Evolutionary conservation across 2,113 vertebrate species (phyloP), one percentile per base, ranked within the genome.

Genomic region (Daphoenositta chrysoptera): DNA sequence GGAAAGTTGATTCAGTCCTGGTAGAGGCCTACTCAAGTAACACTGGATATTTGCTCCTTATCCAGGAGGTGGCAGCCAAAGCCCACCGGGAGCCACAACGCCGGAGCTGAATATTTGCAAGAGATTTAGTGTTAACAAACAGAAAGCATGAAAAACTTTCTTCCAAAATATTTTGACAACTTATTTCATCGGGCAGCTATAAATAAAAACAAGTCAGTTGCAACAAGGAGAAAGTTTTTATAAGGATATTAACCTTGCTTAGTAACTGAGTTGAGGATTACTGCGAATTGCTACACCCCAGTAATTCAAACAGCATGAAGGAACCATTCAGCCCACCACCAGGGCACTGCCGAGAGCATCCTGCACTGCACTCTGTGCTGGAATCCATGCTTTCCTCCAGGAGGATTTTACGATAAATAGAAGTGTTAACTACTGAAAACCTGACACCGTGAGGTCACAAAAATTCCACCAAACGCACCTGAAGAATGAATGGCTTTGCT

Each of bases 401-500:
- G 7, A 70, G 3, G 6, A n/a, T 47, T 83, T 66, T 64, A 58
- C 1, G 0, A 23, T 24, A 30, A 44, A 39, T 0, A 39, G 7
- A 60, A 57, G 9, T 8, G 8, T 30, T 75, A 89, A 84, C 11
- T 42, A 35, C 47, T 75, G 51, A 83, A 87, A 87, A 85, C 11
- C 17, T 37, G 60, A 75, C 12, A 31, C 11, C 0, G 0, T 40
- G 31, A 87, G n/a, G 44, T 68, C 42, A 82, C 70, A 86, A 92
- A 60, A 64, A 48, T 20, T 73, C 24, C 26, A 23, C 24, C 11
- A 76, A 66, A 35, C 53, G 4, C 96, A 99, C 99, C 99, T 98
- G 99, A 99, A 97, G 99, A 99, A 98, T 99, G 99, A 98, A 99
- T 99, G 99, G 99, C 99, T 99, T 99, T 99, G 98, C 98, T 99